Percentiles rank a stretch among this genome's conserved stretches.
phyloP scores from a whole-genome alignment of 2,113 vertebrate genomes.

The Pterocles orientalis region DNA sequence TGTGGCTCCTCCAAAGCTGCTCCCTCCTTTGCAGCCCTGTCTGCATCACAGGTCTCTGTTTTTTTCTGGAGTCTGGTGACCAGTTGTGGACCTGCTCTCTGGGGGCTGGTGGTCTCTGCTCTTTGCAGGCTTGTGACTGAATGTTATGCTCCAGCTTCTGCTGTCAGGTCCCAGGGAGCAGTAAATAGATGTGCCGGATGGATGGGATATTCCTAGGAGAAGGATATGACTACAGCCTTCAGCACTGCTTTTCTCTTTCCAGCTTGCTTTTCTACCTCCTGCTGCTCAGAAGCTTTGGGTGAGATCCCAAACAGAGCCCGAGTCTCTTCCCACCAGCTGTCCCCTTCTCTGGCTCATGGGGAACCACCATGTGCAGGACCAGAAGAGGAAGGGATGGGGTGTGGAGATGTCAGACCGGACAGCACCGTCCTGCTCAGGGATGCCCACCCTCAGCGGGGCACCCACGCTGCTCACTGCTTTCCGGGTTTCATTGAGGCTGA shows the following conservation, averaged over 20 bases:
- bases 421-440: rapidly evolving
- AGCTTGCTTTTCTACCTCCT: background rate
- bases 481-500: background rate
- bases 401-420: background rate
- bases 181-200: background rate
- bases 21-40: background rate
- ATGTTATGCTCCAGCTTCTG: background rate
- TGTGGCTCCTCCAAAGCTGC: background rate
- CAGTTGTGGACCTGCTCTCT: background rate
- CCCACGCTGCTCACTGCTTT: background rate
- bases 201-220: background rate
- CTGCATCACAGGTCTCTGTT: rapidly evolving
- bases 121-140: background rate
- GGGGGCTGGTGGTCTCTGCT: background rate
- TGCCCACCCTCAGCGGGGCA: rapidly evolving
- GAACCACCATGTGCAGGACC: background rate
- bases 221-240: background rate
- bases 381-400: background rate
- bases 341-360: background rate
- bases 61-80: background rate
- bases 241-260: background rate
- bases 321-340: background rate
- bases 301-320: background rate
- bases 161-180: background rate
- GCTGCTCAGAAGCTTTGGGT: background rate